Conservation (phyloP, 2,113 vertebrate genomes). For the Psammodynastes pulverulentus region DNA sequence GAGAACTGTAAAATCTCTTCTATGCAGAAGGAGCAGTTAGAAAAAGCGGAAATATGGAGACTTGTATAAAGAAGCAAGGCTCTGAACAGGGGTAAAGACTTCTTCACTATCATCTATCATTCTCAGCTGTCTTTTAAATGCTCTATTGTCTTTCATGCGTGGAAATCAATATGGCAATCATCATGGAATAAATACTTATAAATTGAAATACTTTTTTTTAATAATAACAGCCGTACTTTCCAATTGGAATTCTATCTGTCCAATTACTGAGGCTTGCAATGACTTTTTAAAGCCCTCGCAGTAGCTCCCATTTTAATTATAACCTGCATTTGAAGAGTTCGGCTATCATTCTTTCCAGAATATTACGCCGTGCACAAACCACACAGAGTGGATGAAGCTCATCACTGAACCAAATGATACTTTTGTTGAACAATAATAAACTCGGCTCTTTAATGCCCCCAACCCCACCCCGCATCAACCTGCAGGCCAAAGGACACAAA, state of each 20-base stretch:
- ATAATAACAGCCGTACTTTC: conserved; percentile 9
- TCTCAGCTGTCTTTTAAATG: not conserved
- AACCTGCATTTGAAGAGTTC: conserved; percentile 18
- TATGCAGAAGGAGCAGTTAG: not conserved
- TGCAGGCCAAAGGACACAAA: not conserved
- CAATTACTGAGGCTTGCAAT: not conserved
- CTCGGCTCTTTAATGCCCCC: not conserved
- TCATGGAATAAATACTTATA: conserved; percentile 10
- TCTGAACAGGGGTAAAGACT: not conserved
- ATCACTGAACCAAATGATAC: conserved; percentile 21
- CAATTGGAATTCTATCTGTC: conserved; percentile 8
- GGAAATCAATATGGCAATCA: not conserved
- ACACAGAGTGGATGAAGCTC: not conserved
- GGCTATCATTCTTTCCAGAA: not conserved
- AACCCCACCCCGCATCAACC: not conserved
- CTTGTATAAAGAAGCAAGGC: not conserved
- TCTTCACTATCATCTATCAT: conserved; percentile 2
- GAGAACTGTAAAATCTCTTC: not conserved
- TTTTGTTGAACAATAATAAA: conserved; percentile 1
- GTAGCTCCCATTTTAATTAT: conserved; percentile 15
- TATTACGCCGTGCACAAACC: not conserved
- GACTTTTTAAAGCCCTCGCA: not conserved
- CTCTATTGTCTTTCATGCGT: not conserved
- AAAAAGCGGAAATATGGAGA: not conserved
- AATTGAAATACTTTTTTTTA: conserved; percentile 15